Percentiles rank a stretch among this genome's conserved stretches.
Conservation (phyloP, 1,140 invertebrate species). For the Batillaria attramentaria region DNA sequence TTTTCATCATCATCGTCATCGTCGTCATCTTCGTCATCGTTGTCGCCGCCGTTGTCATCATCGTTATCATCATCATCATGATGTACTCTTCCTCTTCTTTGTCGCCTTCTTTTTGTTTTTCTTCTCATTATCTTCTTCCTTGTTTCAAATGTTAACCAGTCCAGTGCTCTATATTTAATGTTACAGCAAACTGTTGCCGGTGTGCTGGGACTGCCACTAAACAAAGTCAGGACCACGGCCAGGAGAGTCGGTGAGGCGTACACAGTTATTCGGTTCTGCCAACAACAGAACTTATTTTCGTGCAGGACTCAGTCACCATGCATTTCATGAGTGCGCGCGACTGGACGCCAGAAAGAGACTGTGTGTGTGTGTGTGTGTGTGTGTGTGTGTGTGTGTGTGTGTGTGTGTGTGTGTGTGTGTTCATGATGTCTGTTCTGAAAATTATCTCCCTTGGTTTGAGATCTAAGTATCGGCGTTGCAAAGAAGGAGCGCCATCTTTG, state of each 20-base stretch:
- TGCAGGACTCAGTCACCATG: no score
- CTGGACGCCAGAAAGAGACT: neutral
- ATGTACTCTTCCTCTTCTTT: neutral
- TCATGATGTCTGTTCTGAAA: no score
- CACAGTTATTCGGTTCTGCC: no score
- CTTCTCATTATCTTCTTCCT: no score
- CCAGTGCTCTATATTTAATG: neutral
- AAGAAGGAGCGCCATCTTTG: no score
- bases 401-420: neutral
- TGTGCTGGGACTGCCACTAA: slow-evolving; percentile 82
- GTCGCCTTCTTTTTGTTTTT: neutral
- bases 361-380: slow-evolving; percentile 7
- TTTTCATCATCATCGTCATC: no score
- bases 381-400: neutral
- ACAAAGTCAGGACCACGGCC: slow-evolving; percentile 83
- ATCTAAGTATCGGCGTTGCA: no score
- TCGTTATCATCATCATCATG: neutral
- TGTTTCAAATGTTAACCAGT: neutral
- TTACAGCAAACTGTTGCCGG: neutral
- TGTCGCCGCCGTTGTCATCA: neutral
- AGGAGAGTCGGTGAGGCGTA: slow-evolving; percentile 82
- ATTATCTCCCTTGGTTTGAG: no score
- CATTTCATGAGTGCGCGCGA: neutral
- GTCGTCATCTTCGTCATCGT: no score
- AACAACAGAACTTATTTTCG: no score